Evolutionary conservation across 2,888 invertebrate genomes (phyloP).

Genomic region (Prosopocoilus inquinatus): DNA sequence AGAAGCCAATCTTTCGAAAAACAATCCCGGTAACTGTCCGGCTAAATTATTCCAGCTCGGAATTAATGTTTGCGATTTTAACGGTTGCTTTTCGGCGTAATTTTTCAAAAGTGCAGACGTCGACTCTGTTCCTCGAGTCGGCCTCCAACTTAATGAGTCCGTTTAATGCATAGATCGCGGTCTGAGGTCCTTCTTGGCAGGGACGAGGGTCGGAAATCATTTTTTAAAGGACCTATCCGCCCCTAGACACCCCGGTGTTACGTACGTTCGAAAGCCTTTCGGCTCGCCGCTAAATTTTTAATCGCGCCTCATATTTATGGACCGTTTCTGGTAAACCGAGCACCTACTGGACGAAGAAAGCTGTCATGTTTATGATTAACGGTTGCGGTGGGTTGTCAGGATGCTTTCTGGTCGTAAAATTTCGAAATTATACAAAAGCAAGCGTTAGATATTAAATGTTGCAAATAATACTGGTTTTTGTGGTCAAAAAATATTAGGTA

Average conservation of each 20-base stretch:
- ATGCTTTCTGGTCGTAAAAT: too few relatives aligned
- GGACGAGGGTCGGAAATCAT: conserved; percentile 4
- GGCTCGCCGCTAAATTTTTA: conserved; percentile 4
- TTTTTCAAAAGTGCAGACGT: background rate
- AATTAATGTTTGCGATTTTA: background rate
- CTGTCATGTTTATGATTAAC: too few relatives aligned
- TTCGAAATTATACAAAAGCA: too few relatives aligned
- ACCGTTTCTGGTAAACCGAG: background rate
- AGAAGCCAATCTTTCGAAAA: background rate
- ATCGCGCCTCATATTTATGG: conserved; percentile 10
- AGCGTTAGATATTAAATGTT: too few relatives aligned
- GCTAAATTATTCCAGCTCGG: background rate
- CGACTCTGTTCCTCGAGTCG: background rate
- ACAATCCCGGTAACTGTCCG: background rate
- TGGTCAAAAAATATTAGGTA: too few relatives aligned
- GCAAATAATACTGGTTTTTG: too few relatives aligned
- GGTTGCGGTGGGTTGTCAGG: too few relatives aligned
- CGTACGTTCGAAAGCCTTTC: conserved; percentile 14
- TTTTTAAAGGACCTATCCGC: conserved; percentile 13
- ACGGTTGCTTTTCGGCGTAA: background rate
- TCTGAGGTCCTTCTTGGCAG: conserved; percentile 4
- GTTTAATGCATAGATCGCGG: conserved; percentile 1
- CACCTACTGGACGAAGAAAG: too few relatives aligned
- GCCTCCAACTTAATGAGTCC: background rate
- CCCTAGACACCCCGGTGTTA: conserved; percentile 20